These are phyloP conservation scores for Sylvia atricapilla DNA, from an alignment of 2,113 vertebrate species.

Conservation along the genomic window DNA sequence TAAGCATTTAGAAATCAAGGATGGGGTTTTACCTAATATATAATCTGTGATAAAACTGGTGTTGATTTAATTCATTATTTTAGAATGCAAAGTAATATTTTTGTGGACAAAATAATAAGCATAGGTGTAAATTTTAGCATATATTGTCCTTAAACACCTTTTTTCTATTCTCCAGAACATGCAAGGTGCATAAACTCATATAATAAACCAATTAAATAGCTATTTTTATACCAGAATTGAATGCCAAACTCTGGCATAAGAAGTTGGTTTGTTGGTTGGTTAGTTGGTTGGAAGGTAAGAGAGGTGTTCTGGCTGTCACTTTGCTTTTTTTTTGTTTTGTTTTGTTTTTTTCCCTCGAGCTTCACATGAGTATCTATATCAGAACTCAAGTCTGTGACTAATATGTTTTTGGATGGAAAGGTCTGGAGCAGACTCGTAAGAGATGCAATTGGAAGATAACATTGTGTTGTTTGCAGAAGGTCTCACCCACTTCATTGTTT, in stretches of 20 bases:
- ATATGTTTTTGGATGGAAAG: not conserved
- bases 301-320: not conserved
- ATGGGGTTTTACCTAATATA: not conserved
- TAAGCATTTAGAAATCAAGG: not conserved
- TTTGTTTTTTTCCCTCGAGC: not conserved
- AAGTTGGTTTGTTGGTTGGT: not conserved
- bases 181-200: not conserved
- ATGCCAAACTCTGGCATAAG: not conserved
- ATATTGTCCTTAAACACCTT: not conserved
- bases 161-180: not conserved
- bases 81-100: not conserved
- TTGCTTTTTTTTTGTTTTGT: not conserved
- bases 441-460: not conserved
- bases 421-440: accelerated
- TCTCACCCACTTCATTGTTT: not conserved
- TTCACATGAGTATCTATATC: not conserved
- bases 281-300: not conserved
- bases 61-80: not conserved
- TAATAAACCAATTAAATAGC: not conserved
- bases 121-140: not conserved
- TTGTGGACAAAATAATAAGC: not conserved
- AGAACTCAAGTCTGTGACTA: not conserved
- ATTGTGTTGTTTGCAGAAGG: not conserved
- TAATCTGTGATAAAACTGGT: not conserved
- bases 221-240: not conserved